Conservation (phyloP, 2,113 vertebrate species). For the Eurypyga helias region DNA sequence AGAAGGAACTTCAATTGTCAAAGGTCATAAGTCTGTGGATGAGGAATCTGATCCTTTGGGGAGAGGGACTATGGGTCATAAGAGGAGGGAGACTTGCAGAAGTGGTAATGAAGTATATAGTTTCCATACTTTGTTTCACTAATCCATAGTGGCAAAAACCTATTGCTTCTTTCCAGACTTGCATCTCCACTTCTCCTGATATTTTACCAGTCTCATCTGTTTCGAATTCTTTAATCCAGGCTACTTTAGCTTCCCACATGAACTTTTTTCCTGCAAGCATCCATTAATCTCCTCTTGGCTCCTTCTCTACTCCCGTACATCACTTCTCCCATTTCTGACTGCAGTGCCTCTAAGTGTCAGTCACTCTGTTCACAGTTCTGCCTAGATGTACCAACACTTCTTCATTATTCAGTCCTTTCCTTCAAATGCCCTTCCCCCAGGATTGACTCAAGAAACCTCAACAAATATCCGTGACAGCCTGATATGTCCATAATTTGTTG, state of each 20-base stretch:
- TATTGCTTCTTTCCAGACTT: background rate
- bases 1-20: background rate
- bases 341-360: background rate
- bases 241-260: background rate
- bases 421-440: background rate
- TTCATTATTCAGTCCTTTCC: background rate
- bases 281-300: background rate
- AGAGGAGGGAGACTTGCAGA: background rate
- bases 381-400: background rate
- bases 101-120: background rate
- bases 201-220: background rate
- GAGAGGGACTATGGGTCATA: background rate
- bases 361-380: background rate
- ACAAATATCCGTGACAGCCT: background rate
- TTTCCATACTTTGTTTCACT: background rate
- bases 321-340: background rate
- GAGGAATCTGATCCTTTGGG: background rate
- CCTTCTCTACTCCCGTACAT: fast-evolving
- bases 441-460: background rate
- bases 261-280: background rate
- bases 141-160: background rate
- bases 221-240: background rate
- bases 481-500: background rate
- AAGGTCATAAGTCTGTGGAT: background rate
- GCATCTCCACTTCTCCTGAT: background rate